Conservation (phyloP, 2,797 vertebrate species). For the Sarcophilus harrisii region DNA sequence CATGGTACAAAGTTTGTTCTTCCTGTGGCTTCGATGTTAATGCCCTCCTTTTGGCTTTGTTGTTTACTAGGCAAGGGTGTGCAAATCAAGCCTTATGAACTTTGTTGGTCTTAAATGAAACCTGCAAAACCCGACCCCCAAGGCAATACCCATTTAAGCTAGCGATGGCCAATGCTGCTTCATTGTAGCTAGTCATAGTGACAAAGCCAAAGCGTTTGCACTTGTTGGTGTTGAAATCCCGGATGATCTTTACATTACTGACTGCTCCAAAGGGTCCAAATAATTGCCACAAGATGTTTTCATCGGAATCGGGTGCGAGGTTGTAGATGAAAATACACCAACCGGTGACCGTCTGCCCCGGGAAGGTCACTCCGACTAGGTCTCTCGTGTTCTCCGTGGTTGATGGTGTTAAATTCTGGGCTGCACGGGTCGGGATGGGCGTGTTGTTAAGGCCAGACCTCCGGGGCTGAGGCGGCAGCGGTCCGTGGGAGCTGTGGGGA, state of each 20-base stretch:
- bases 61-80: constrained; percentile 87
- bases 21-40: constrained; percentile 54
- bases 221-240: constrained; percentile 99
- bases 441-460: constrained; percentile 99
- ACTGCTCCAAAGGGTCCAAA: constrained; percentile 99
- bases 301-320: constrained; percentile 98
- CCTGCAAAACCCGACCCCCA: constrained; percentile 99
- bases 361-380: constrained; percentile 99
- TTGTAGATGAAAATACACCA: constrained; percentile 99
- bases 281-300: constrained; percentile 99
- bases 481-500: neutral
- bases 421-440: constrained; percentile 99
- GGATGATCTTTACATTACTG: constrained; percentile 99
- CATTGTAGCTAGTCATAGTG: constrained; percentile 99
- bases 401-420: constrained; percentile 97
- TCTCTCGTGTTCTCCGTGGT: constrained; percentile 99
- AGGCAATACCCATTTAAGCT: constrained; percentile 99
- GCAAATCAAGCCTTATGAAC: constrained; percentile 98
- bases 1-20: constrained; percentile 93
- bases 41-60: constrained; percentile 85
- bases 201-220: constrained; percentile 99
- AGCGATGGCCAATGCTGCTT: constrained; percentile 99
- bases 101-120: constrained; percentile 99
- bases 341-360: constrained; percentile 98
- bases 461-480: neutral